Base-by-base conservation (phyloP, 2,113 vertebrate species). In the Oryzias celebensis region DNA sequence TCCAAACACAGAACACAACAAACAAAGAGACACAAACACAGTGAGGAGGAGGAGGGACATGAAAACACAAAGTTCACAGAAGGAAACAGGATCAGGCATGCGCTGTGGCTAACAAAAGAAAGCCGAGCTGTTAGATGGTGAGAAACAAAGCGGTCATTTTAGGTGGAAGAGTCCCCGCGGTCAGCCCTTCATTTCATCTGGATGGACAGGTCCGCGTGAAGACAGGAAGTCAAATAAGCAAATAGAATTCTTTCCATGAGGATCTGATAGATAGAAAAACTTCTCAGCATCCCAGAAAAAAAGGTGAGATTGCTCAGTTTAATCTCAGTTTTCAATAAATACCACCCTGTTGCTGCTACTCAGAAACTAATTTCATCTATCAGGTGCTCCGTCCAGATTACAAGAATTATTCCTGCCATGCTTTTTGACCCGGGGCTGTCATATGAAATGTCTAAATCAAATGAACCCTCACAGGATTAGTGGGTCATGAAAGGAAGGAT, bases 21-120 rank as follows among this genome's bases (percentile, higher is more conserved):
- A 62, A 41, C 47, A 52, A 41, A 74, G 50, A 58, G 61, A 73
- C 54, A 52, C 22, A 65, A 36, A 70, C 57, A 78, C 91, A 93
- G 89, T 91, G 71, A 94, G 83, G 92, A 26, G 54, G 5, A 65
- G 69, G 78, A 90, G 90, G 85, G 85, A 92, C 89, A 88, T 92
- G 85, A 88, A 47, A 70, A 75, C 84, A 91, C 89, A 85, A 89
- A 47, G 36, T 43, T 46, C 64, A 77, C 52, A 76, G 63, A 68
- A 36, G 73, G 69, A 13, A 43, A 58, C 41, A 71, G 59, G 65
- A 52, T 72, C 72, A 73, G 70, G 80, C 68, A 78, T 67, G 77
- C 46, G 57, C 55, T 65, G 58, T 63, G 42, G 76, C 80, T 74
- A 71, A 12, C 44, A 72, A 80, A 83, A 84, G 68, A 86, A 68